These are phyloP conservation scores for Camponotus pennsylvanicus DNA, from an alignment of 1,140 invertebrate species.

Conservation along the genomic window DNA sequence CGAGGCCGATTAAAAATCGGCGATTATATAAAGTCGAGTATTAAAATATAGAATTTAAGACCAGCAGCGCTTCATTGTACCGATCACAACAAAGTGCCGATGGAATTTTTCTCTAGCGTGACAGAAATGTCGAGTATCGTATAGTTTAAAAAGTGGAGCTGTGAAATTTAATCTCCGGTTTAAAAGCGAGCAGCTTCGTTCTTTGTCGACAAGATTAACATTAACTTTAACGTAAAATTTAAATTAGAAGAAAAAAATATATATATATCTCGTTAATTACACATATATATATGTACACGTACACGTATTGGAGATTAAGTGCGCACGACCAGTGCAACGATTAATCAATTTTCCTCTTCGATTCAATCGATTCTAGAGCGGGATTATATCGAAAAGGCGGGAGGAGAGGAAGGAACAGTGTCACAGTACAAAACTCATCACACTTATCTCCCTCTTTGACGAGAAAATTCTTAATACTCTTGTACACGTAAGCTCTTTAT, in stretches of 20 bases:
- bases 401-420: conserved; percentile 2
- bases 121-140: conserved; percentile 20
- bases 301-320: conserved; percentile 16
- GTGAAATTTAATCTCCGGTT: conserved; percentile 15
- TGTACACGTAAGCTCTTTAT: conserved; percentile 2
- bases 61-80: conserved; percentile 11
- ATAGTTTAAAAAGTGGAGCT: neutral
- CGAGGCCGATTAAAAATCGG: neutral
- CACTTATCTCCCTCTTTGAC: conserved; percentile 30
- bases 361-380: neutral
- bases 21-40: neutral
- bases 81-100: conserved; percentile 48
- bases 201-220: conserved; percentile 12
- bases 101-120: conserved; percentile 30
- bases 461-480: conserved; percentile 1
- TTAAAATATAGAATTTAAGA: conserved; percentile 18
- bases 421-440: conserved; percentile 55
- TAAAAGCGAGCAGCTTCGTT: conserved; percentile 31
- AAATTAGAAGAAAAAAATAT: conserved; percentile 1
- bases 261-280: conserved; percentile 33
- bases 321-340: conserved; percentile 21
- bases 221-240: conserved; percentile 12
- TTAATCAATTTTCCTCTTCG: conserved; percentile 18
- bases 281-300: conserved; percentile 8
- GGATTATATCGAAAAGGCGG: neutral